Conservation (phyloP, 1,140 invertebrate genomes). For the Camponotus vicinus region DNA sequence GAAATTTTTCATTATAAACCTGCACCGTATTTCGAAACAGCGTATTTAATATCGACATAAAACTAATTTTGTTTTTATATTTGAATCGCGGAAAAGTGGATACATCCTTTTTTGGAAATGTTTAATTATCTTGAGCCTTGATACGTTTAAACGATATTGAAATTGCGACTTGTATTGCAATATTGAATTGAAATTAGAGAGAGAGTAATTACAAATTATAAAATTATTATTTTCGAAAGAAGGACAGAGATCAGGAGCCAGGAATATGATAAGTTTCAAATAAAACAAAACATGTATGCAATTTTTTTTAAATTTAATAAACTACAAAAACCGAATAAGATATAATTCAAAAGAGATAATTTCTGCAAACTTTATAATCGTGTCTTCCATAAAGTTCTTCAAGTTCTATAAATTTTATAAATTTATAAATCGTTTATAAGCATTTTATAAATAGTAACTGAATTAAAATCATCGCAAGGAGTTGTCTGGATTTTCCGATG, state of each 20-base stretch:
- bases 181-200: neutral
- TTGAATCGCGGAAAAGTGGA: neutral
- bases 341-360: neutral
- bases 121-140: neutral
- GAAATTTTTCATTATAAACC: neutral
- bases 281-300: neutral
- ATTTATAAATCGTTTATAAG: too few relatives aligned
- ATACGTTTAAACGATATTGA: neutral
- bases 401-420: too few relatives aligned
- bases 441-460: neutral
- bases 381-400: too few relatives aligned
- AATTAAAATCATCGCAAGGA: neutral
- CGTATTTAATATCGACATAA: neutral
- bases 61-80: conserved; percentile 12
- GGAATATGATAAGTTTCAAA: neutral
- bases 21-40: neutral
- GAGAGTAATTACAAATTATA: neutral
- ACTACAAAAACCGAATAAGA: neutral
- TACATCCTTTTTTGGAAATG: neutral
- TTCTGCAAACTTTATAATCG: neutral
- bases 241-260: neutral
- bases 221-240: neutral
- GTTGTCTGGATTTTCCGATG: neutral
- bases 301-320: neutral
- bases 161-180: conserved; percentile 7